phyloP scores from a whole-genome alignment of 2,888 invertebrate species.

The Hyppa rectilinea region DNA sequence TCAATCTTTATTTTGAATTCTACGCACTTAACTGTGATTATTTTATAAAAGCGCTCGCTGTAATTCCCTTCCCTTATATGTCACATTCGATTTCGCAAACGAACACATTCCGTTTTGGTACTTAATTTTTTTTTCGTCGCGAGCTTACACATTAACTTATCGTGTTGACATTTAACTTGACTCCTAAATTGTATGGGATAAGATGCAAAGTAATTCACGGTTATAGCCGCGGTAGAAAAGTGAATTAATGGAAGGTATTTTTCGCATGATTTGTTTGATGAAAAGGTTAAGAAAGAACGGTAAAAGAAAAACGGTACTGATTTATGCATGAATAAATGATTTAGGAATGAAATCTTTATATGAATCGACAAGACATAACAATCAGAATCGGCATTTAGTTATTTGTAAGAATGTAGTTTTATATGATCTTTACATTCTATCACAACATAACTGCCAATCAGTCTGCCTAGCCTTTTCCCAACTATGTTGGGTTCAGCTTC shows the following conservation, averaged over 20 bases:
- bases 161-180: slow-evolving; percentile 52
- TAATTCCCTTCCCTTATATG: neutral
- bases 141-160: slow-evolving; percentile 29
- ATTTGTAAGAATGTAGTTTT: too few relatives aligned
- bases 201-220: slow-evolving; percentile 41
- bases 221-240: slow-evolving; percentile 32
- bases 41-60: neutral
- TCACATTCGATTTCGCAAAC: slow-evolving; percentile 33
- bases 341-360: neutral
- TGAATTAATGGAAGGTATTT: slow-evolving; percentile 46
- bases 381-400: too few relatives aligned
- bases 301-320: neutral
- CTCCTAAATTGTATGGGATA: slow-evolving; percentile 44
- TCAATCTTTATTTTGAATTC: neutral
- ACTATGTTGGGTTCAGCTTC: too few relatives aligned
- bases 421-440: too few relatives aligned
- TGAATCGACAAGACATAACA: neutral
- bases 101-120: slow-evolving; percentile 41
- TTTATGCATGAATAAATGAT: neutral
- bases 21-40: too few relatives aligned
- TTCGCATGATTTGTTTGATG: slow-evolving; percentile 28
- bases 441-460: too few relatives aligned
- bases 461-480: too few relatives aligned
- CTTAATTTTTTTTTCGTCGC: slow-evolving; percentile 40
- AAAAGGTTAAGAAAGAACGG: slow-evolving; percentile 6